Evolutionary conservation across 2,113 vertebrate genomes (phyloP), one percentile per base, ranked within the genome.

Genomic region (Toxostoma redivivum): DNA sequence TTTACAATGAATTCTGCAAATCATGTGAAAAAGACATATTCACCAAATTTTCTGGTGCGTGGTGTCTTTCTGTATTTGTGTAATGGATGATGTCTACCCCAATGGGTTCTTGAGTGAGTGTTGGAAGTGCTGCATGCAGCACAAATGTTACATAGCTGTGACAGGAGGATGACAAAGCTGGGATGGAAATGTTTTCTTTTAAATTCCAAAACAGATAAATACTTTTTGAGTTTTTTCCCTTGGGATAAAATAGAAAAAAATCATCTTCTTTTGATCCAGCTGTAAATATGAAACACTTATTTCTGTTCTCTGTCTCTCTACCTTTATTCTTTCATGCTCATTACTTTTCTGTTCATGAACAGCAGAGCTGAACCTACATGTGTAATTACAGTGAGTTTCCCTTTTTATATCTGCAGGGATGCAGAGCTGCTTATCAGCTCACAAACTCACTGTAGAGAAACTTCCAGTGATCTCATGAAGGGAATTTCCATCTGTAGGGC

Each of bases 171-270:
- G 28, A 11, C n/a, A 82, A 48, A 85, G 9, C 57, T 76, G 37
- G 12, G 12, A 18, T 51, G 23, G 38, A 70, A 73, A 15, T 21
- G 27, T 80, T 88, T 76, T 62, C 51, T 81, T 93, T 84, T 38
- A 42, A 33, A 65, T 83, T 88, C 33, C 33, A 23, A 44, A 93
- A 4, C 30, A 54, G 23, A 86, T 27, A 50, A 20, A 28, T 33
- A 13, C 19, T 7, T 73, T 28, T 15, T 1, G 20, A 19, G 2
- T 0, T 27, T 37, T 47, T n/a, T 15, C 0, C 3, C 11, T 40
- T 53, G 14, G 10, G 33, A 64, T 56, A 90, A 81, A 21, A 47
- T 27, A 62, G 60, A 54, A 90, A 67, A 51, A 44, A 25, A 33
- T 47, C 0, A 40, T 72, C 8, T 20, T 76, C 28, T 76, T 37